These are phyloP conservation scores for Zaprionus obscuricornis DNA, from an alignment of 2,888 invertebrate genomes.

Conservation along the genomic window DNA sequence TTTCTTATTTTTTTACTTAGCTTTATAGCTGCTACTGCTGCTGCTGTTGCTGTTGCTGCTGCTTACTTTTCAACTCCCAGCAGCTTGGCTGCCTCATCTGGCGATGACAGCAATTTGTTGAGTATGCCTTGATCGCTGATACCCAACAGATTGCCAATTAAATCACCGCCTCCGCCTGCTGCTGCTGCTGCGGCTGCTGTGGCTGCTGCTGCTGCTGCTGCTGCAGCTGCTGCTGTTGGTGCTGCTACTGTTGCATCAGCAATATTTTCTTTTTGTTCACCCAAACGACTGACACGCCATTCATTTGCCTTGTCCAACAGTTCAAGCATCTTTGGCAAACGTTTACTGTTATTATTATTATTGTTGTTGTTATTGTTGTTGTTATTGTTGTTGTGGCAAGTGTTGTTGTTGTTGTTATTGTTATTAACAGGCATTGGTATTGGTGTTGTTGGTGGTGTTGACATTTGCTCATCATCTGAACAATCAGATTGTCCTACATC, in stretches of 20 bases:
- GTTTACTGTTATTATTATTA: slow-evolving; percentile 41
- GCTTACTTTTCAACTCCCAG: slow-evolving; percentile 90
- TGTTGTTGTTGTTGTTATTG: slow-evolving; percentile 44
- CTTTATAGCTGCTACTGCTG: background rate
- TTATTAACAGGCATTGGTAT: slow-evolving; percentile 24
- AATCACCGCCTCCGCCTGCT: slow-evolving; percentile 84
- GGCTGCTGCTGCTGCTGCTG: slow-evolving; percentile 67
- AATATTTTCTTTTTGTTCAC: slow-evolving; percentile 81
- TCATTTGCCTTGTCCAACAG: slow-evolving; percentile 80
- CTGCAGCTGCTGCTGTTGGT: slow-evolving; percentile 22
- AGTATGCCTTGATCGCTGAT: slow-evolving; percentile 93
- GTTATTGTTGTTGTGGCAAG: slow-evolving; percentile 36
- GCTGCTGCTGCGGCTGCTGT: slow-evolving; percentile 67
- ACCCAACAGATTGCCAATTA: slow-evolving; percentile 95
- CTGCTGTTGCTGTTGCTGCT: too few relatives aligned
- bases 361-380: slow-evolving; percentile 21
- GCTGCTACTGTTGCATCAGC: slow-evolving; percentile 51
- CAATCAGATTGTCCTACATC: slow-evolving; percentile 80
- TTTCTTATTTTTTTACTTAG: too few relatives aligned
- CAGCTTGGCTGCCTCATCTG: slow-evolving; percentile 94
- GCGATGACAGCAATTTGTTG: slow-evolving; percentile 92
- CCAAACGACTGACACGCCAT: slow-evolving; percentile 76
- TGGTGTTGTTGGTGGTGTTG: slow-evolving; percentile 55
- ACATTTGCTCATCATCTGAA: slow-evolving; percentile 82
- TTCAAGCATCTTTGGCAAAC: slow-evolving; percentile 80